Evolutionary conservation across 1,140 invertebrate species (phyloP), one percentile per base, ranked within the genome.

Genomic region (Diabrotica virgifera): DNA sequence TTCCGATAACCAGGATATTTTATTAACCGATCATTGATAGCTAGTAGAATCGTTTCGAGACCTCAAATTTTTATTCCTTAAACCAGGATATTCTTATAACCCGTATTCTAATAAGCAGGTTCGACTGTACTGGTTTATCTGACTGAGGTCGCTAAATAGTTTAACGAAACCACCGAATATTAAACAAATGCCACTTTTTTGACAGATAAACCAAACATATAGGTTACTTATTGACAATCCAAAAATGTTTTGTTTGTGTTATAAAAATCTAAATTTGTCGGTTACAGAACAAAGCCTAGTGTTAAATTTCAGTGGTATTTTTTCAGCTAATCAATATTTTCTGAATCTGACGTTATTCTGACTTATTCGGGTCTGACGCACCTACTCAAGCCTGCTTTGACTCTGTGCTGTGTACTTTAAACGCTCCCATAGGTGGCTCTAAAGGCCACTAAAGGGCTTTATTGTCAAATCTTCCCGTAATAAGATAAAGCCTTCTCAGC

Each of bases 271-370:
- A 46, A 46, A 46, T 46, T 46, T 46, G 40, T 46, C 40, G 40
- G n/a, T 46, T 46, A 46, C 40, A 10, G 40, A 46, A 46, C 40
- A 46, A 46, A 46, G 40, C 40, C n/a, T 5, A 8, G 40, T 46
- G 40, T 46, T 46, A n/a, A 58, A 62, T 62, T 38, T 54, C n/a
- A 62, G n/a, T 35, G 24, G 12, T 36, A 62, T 37, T 62, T 62
- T 54, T 54, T 54, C 12, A 62, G 52, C 50, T 40, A 62, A 62
- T 62, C 60, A 62, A 62, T 62, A 62, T 62, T 53, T 62, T 59
- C 58, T 50, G 58, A 46, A 50, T 59, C 60, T 62, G 60, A 54
- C 60, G 60, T 62, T n/a, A n/a, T n/a, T n/a, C n/a, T 62, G 52
- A 54, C 60, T 62, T 62, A 62, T 62, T 62, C 60, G 36, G n/a